Evolutionary conservation across 2,113 vertebrate species (phyloP), one percentile per base, ranked within the genome.

Genomic region (Thunnus maccoyii): DNA sequence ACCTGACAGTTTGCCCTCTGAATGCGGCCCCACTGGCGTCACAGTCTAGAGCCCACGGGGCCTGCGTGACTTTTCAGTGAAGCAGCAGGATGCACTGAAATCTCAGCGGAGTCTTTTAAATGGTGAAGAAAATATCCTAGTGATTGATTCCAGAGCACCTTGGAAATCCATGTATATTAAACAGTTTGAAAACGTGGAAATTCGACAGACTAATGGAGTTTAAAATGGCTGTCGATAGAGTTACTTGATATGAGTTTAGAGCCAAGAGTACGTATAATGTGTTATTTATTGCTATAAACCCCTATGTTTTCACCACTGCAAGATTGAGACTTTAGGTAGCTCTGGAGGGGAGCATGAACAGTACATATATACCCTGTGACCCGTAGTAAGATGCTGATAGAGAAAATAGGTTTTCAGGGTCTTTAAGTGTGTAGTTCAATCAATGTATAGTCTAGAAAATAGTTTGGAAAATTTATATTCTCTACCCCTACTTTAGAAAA

Each of bases 131-230:
- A 84, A 79, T 48, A 61, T 78, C 47, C 8, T 10, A 9, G 47
- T 60, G 69, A 82, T 76, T 67, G 62, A 82, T 63, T 82, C n/a
- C 51, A 46, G 36, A 51, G 30, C 3, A 2, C 15, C 12, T 50
- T 54, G 12, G 46, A 86, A 83, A 83, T 27, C 51, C 16, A 72
- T 71, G 69, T 78, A 56, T 67, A 78, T 74, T 72, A 71, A 87
- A 73, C 80, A 75, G 64, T 61, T 67, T 32, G 56, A 64, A 74
- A 73, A 58, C 36, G 30, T 1, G 7, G 32, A 51, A 62, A 88
- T 88, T 65, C 51, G 55, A 46, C 67, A 20, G n/a, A 58, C 57
- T 76, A 76, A 80, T 77, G 50, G 62, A 66, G 56, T 82, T 80
- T 68, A 71, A 36, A 88, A 81, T 73, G 36, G 12, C 68, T 67